A percentile compares a stretch with the other conserved stretches of the same genome.
These are phyloP conservation scores for Globodera rostochiensis DNA, from an alignment of 1,140 invertebrate genomes.

Conservation along the genomic window DNA sequence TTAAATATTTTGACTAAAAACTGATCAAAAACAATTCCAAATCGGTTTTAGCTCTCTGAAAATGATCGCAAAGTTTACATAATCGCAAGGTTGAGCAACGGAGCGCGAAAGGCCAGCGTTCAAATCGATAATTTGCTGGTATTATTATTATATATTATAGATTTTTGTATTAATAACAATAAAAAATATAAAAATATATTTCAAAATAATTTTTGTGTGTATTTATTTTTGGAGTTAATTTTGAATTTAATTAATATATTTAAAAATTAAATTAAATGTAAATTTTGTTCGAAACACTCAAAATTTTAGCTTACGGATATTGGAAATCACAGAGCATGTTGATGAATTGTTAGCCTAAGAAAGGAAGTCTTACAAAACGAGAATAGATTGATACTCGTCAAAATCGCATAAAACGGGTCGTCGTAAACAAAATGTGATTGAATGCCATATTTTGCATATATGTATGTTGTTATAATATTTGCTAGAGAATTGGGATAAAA, in stretches of 20 bases:
- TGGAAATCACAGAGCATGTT: slow-evolving; percentile 51
- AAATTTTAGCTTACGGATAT: slow-evolving; percentile 39
- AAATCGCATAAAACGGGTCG: background rate
- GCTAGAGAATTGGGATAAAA: too few relatives aligned
- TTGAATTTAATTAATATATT: too few relatives aligned
- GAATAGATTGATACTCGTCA: background rate
- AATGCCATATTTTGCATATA: background rate
- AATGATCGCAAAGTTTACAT: slow-evolving; percentile 60
- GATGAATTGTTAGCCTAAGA: slow-evolving; percentile 14
- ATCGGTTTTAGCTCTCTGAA: slow-evolving; percentile 51
- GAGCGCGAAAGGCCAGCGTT: slow-evolving; percentile 49
- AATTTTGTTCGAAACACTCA: background rate
- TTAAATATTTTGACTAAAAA: slow-evolving; percentile 26
- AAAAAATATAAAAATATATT: too few relatives aligned
- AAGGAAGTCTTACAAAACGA: background rate
- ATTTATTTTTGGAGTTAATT: too few relatives aligned
- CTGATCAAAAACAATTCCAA: background rate
- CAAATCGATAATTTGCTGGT: slow-evolving; percentile 42
- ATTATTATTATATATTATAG: background rate
- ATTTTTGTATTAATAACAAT: too few relatives aligned
- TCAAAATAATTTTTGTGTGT: too few relatives aligned
- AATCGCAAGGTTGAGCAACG: slow-evolving; percentile 46
- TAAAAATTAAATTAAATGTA: background rate
- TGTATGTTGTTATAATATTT: background rate
- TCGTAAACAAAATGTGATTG: background rate